phyloP scores from a whole-genome alignment of 2,113 vertebrate genomes.

The Tetrao urogallus region DNA sequence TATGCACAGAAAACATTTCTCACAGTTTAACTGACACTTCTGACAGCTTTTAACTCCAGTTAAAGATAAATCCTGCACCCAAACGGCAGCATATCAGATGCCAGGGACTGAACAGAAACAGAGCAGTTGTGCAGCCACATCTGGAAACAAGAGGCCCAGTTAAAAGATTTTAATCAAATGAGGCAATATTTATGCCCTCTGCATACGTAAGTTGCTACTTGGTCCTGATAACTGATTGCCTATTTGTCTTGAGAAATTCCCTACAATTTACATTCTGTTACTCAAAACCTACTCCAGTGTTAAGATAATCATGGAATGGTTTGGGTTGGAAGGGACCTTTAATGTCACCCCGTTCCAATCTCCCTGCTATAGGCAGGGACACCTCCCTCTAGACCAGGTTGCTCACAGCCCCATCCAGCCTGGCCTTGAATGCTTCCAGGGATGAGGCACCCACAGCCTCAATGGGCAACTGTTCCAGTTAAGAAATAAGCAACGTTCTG shows the following conservation, averaged over 20 bases:
- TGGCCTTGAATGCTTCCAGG: too few species aligned
- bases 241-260: conserved; percentile 40
- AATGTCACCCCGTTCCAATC: too few species aligned
- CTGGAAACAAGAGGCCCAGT: conserved; percentile 34
- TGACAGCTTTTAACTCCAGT: conserved; percentile 27
- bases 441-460: too few species aligned
- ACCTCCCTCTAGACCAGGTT: too few species aligned
- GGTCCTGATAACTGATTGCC: neutral
- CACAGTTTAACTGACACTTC: conserved; percentile 44
- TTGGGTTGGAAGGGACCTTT: too few species aligned
- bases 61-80: conserved; percentile 16
- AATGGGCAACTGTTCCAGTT: too few species aligned
- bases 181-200: conserved; percentile 19
- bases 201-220: conserved; percentile 30
- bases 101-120: neutral
- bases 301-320: neutral
- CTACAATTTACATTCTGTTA: conserved; percentile 26
- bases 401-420: too few species aligned
- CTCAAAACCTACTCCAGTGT: neutral
- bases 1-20: conserved; percentile 6
- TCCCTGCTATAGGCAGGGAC: too few species aligned
- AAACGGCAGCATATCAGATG: neutral
- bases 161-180: neutral
- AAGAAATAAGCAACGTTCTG: neutral
- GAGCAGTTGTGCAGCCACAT: conserved; percentile 5